phyloP scores from a whole-genome alignment of 2,888 invertebrate genomes.

The Chloromyia formosa region DNA sequence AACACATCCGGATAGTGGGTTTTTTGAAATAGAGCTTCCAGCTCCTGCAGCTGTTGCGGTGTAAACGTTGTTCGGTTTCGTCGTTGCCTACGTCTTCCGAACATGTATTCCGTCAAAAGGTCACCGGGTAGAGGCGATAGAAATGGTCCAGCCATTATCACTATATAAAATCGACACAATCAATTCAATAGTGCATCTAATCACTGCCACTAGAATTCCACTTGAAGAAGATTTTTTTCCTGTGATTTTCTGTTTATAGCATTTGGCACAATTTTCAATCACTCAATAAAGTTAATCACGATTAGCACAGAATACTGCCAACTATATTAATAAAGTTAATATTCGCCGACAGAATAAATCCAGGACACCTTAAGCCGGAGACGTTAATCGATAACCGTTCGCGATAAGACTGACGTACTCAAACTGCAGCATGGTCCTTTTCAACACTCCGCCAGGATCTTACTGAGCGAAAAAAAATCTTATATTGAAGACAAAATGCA shows the following conservation, averaged over 20 bases:
- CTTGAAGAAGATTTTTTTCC: background rate
- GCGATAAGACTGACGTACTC: conserved; percentile 46
- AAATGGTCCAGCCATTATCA: conserved; percentile 83
- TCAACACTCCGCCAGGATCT: conserved; percentile 44
- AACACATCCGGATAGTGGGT: conserved; percentile 93
- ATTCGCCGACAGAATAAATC: too few species aligned
- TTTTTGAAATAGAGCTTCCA: conserved; percentile 91
- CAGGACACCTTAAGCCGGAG: background rate
- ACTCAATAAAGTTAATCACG: background rate
- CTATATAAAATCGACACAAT: background rate
- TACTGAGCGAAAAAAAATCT: conserved; percentile 43
- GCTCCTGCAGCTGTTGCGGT: conserved; percentile 89
- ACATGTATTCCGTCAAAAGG: conserved; percentile 92
- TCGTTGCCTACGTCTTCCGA: conserved; percentile 86
- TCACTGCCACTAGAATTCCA: background rate
- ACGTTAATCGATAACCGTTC: conserved; percentile 47
- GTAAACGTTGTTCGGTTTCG: conserved; percentile 94
- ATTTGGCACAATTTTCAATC: background rate
- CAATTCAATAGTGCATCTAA: background rate
- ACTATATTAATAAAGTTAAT: background rate
- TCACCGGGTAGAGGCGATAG: conserved; percentile 86
- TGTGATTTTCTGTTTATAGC: background rate
- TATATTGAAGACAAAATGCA: background rate
- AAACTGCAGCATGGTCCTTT: conserved; percentile 42
- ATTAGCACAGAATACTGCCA: background rate